Base-by-base conservation (phyloP, 2,113 vertebrate genomes). In the Urocitellus parryii region DNA sequence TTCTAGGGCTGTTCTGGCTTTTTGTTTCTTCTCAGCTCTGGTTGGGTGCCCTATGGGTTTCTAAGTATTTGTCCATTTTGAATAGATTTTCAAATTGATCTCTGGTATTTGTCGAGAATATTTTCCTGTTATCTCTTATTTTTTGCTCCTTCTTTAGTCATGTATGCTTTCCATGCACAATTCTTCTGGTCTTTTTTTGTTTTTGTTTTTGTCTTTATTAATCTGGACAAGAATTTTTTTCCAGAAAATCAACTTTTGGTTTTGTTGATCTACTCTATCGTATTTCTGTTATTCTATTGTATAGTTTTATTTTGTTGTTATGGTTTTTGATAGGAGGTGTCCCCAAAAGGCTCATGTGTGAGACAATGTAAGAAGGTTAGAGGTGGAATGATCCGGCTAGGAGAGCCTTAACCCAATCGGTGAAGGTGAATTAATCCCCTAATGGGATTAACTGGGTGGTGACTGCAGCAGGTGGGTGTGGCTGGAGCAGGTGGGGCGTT, bases 11-110 rank as follows among this genome's bases (percentile, higher is more conserved):
- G 39, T 12, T 27, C 29, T 79, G 22, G 10, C 6, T 82, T 87
- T 93, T 48, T 1, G 53, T 45, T 72, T 91, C n/a, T 95, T 95
- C 68, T 91, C 93, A 14, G 85, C 73, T 89, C 48, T 68, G 6
- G 24, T 39, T 56, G 45, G 80, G 22, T 68, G 79, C 84, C 25
- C 56, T 68, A 78, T 1, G 68, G 37, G 24, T 97, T 79, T 73
- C 42, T 39, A 73, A 81, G 25, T 39, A 48, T 42, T 58, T 76
- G 5, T 76, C 22, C 1, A 24, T 92, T 82, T 92, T 32, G 61
- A 63, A 72, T 77, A 90, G 8, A 56, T 85, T 86, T 76, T 77
- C 53, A 84, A 83, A 73, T 34, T 25, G 8, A 67, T 68, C 78
- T 45, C 25, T 24, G 61, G 2, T 45, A 37, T 2, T 79, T 82